These are phyloP conservation scores for Cheilosia grossa DNA, from an alignment of 2,888 invertebrate genomes.

Conservation along the genomic window DNA sequence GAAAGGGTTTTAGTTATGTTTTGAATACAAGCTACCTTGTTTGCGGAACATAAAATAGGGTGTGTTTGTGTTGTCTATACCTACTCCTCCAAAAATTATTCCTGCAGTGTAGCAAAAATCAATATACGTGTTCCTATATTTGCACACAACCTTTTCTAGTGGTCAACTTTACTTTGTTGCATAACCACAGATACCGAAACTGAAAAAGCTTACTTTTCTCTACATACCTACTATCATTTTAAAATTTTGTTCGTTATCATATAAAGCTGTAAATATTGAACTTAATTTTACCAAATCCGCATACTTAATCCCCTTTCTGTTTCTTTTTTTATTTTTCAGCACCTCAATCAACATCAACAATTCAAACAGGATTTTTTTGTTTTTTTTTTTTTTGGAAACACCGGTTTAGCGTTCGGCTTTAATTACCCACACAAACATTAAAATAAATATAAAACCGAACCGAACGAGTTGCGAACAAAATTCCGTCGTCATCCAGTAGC, in stretches of 20 bases:
- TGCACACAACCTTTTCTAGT: background rate
- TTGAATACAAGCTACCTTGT: too few relatives aligned
- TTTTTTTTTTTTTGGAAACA: conserved; percentile 8
- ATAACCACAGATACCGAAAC: conserved; percentile 22
- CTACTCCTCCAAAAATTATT: background rate
- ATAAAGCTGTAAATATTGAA: background rate
- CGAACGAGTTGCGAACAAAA: conserved; percentile 24
- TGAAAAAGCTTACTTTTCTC: conserved; percentile 28
- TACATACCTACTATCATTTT: background rate
- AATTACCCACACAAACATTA: conserved; percentile 3
- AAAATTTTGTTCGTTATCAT: conserved; percentile 2
- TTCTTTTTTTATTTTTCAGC: conserved; percentile 33
- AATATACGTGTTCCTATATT: conserved; percentile 6
- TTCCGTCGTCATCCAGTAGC: background rate
- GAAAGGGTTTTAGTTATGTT: too few relatives aligned
- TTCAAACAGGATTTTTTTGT: conserved; percentile 8
- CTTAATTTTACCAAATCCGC: background rate
- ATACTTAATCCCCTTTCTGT: conserved; percentile 6
- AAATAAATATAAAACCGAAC: background rate
- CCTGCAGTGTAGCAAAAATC: background rate
- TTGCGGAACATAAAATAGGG: too few relatives aligned
- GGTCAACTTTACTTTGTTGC: conserved; percentile 27
- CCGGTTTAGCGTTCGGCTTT: conserved; percentile 37
- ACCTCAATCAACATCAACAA: background rate
- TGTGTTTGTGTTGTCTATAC: too few relatives aligned